Conservation (phyloP, 2,888 invertebrate genomes). For the Orthonychiurus folsomi region DNA sequence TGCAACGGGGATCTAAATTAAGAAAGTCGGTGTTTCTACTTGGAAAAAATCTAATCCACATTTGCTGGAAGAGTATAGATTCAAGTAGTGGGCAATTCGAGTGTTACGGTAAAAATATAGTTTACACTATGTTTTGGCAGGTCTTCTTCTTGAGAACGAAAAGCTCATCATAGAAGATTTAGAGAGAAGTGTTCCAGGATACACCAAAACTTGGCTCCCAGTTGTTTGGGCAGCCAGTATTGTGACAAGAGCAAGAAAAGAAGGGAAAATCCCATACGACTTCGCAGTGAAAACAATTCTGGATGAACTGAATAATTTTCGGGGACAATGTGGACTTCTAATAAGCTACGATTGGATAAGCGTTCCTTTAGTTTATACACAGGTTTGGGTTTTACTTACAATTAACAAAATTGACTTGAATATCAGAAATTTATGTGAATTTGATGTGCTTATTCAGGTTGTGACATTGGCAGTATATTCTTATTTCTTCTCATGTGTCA, state of each 20-base stretch:
- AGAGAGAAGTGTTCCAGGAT: slow-evolving; percentile 70
- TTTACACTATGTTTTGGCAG: no score
- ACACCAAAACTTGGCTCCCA: slow-evolving; percentile 82
- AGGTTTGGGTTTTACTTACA: slow-evolving; percentile 46
- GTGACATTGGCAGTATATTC: slow-evolving; percentile 88
- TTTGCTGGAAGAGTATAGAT: no score
- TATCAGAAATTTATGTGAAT: not conserved
- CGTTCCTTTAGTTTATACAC: slow-evolving; percentile 73
- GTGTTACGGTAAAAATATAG: no score
- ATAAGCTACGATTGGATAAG: slow-evolving; percentile 65
- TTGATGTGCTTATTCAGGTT: slow-evolving; percentile 49
- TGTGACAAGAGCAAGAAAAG: slow-evolving; percentile 78
- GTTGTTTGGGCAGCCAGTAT: slow-evolving; percentile 80
- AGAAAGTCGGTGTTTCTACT: no score
- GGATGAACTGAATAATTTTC: slow-evolving; percentile 75
- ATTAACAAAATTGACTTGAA: no score
- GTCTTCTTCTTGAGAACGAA: slow-evolving; percentile 72
- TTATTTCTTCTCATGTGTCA: slow-evolving; percentile 76
- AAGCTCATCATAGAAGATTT: slow-evolving; percentile 66
- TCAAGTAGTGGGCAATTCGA: no score
- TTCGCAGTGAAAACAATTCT: slow-evolving; percentile 86
- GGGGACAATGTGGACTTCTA: slow-evolving; percentile 66
- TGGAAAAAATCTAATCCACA: no score
- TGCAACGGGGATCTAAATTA: no score
- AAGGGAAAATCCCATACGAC: slow-evolving; percentile 79